Percentiles rank a stretch among this genome's conserved stretches.
Conservation (phyloP, 1,140 invertebrate species). For the Zaprionus capensis region DNA sequence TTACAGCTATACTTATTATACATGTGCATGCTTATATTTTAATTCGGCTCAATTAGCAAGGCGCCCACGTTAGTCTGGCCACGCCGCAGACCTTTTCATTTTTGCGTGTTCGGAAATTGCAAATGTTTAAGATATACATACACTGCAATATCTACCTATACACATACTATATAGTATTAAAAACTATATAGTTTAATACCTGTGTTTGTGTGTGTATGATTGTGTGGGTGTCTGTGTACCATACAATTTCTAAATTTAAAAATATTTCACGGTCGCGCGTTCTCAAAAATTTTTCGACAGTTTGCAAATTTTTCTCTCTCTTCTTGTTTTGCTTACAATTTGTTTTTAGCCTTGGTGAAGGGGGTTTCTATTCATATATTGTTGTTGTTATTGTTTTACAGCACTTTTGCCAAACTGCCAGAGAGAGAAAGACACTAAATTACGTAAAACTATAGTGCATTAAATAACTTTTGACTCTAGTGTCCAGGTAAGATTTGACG, state of each 20-base stretch:
- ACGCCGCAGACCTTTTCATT: conserved; percentile 49
- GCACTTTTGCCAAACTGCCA: conserved; percentile 33
- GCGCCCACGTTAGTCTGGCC: conserved; percentile 55
- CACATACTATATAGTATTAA: background rate
- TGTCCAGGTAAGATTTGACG: conserved; percentile 35
- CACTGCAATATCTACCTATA: background rate
- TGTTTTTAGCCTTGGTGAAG: conserved; percentile 40
- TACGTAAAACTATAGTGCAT: conserved; percentile 49
- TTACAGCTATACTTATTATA: conserved; percentile 12
- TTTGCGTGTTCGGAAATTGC: conserved; percentile 41
- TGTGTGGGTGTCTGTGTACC: conserved; percentile 28
- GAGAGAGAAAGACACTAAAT: conserved; percentile 11
- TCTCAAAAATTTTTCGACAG: conserved; percentile 56
- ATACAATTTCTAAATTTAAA: conserved; percentile 72
- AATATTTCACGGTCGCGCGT: conserved; percentile 66
- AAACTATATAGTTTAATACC: conserved; percentile 16
- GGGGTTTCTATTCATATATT: conserved; percentile 23
- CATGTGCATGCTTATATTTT: conserved; percentile 19
- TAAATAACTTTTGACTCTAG: conserved; percentile 37
- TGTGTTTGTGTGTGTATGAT: conserved; percentile 2
- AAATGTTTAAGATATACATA: conserved; percentile 9
- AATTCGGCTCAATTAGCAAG: conserved; percentile 39
- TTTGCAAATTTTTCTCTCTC: conserved; percentile 48
- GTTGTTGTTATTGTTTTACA: conserved; percentile 34
- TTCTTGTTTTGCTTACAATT: conserved; percentile 36